phyloP scores from a whole-genome alignment of 2,888 invertebrate genomes.

The Platycheirus albimanus region DNA sequence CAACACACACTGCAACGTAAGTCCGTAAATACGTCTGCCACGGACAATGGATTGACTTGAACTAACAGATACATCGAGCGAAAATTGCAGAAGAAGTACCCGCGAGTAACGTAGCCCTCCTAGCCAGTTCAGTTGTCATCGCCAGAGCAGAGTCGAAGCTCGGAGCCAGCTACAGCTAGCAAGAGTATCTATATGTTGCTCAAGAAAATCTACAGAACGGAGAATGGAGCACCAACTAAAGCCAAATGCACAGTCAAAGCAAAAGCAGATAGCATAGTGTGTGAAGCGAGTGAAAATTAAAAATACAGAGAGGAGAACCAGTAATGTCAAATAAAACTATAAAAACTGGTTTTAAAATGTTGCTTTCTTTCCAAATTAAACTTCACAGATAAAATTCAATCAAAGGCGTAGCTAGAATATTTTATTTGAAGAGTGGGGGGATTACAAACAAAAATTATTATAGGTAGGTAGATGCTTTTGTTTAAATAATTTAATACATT shows the following conservation, averaged over 20 bases:
- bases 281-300: background rate
- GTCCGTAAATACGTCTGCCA: slow-evolving; percentile 30
- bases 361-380: slow-evolving; percentile 69
- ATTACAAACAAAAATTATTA: too few species aligned
- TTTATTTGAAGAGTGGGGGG: background rate
- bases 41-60: slow-evolving; percentile 58
- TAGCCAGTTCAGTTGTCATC: too few species aligned
- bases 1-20: slow-evolving; percentile 24
- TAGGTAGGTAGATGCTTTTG: too few species aligned
- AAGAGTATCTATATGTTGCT: slow-evolving; percentile 60
- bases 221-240: slow-evolving; percentile 18
- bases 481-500: too few species aligned
- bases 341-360: slow-evolving; percentile 69
- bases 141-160: background rate
- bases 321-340: slow-evolving; percentile 55
- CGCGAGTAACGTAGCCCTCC: background rate
- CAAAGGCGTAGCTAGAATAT: slow-evolving; percentile 4
- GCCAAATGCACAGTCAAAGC: too few species aligned
- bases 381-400: slow-evolving; percentile 34
- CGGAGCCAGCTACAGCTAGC: slow-evolving; percentile 3
- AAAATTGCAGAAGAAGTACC: slow-evolving; percentile 48
- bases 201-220: slow-evolving; percentile 54
- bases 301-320: slow-evolving; percentile 29
- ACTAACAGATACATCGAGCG: slow-evolving; percentile 42
- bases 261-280: too few species aligned